A percentile compares a stretch with the other conserved stretches of the same genome.
phyloP scores from a whole-genome alignment of 2,888 invertebrate genomes.

The Conchocele bisecta region DNA sequence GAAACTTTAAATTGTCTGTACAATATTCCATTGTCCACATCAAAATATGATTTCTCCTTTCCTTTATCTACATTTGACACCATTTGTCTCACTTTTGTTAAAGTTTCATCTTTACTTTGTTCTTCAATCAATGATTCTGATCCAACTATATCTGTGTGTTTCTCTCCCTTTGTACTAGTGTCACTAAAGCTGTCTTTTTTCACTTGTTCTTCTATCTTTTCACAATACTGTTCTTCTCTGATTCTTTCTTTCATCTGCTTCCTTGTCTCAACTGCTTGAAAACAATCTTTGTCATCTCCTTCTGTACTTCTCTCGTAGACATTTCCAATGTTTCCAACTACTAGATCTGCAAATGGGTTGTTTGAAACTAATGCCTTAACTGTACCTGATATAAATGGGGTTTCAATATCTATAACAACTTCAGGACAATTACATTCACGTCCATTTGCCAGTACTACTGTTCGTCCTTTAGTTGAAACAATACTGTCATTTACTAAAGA shows the following conservation, averaged over 20 bases:
- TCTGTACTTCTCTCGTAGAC: no score
- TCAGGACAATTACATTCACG: background rate
- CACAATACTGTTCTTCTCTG: background rate
- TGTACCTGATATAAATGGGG: background rate
- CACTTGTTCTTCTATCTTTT: background rate
- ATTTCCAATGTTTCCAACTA: background rate
- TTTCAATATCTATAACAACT: background rate
- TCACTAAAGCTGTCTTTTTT: background rate
- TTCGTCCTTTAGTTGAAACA: background rate
- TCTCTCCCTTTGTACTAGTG: background rate
- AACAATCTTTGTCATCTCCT: background rate
- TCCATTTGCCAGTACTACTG: constrained; percentile 6
- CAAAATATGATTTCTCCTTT: background rate
- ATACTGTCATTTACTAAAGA: background rate
- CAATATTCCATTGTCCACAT: background rate
- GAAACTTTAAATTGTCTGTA: background rate
- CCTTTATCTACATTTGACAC: background rate
- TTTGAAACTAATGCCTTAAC: background rate
- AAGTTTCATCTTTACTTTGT: background rate
- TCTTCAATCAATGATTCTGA: background rate
- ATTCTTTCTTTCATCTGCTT: background rate
- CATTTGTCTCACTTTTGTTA: background rate
- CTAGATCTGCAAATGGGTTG: constrained; percentile 7
- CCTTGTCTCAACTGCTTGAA: background rate
- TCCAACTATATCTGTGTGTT: background rate